phyloP scores from a whole-genome alignment of 2,797 vertebrate species.

The Gallinago solitaria region DNA sequence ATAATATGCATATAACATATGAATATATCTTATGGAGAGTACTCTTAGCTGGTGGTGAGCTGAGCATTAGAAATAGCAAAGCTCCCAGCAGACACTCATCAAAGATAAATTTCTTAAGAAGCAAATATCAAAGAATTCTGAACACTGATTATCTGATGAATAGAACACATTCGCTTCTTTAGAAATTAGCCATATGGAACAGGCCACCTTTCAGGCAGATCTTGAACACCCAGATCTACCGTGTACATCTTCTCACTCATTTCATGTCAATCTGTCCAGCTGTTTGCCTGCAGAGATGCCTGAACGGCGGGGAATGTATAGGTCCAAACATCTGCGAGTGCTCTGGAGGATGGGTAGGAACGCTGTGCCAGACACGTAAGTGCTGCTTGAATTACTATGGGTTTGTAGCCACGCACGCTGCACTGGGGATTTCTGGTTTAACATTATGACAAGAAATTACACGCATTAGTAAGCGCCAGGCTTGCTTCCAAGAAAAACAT shows the following conservation, averaged over 20 bases:
- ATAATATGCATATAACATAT: not conserved
- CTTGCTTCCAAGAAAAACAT: no score
- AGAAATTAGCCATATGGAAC: conserved; percentile 1
- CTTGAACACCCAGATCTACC: not conserved
- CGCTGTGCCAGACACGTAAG: conserved; percentile 79
- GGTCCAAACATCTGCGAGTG: conserved; percentile 77
- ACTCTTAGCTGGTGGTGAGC: not conserved
- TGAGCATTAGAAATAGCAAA: not conserved
- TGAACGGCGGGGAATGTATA: conserved; percentile 73
- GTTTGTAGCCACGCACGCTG: not conserved
- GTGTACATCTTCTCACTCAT: not conserved
- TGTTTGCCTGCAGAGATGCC: conserved; percentile 49
- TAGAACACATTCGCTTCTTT: not conserved
- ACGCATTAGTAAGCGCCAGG: no score
- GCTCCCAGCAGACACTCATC: not conserved
- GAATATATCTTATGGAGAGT: not conserved
- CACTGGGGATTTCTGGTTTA: no score
- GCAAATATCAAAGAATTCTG: not conserved
- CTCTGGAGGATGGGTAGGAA: conserved; percentile 71
- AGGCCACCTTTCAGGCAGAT: conserved; percentile 7
- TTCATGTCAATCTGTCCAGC: not conserved
- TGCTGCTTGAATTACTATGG: not conserved
- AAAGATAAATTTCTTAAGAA: not conserved
- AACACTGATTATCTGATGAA: not conserved
- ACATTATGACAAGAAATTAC: no score